Percentiles rank a stretch among this genome's conserved stretches.
Conservation (phyloP, 2,113 vertebrate species). For the human region GRCh38 chr14:66156501-66157000, state of each 20-base stretch:
- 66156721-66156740: neutral
- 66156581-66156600: neutral
- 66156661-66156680: neutral
- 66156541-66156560: neutral
- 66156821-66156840: neutral
- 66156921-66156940: neutral
- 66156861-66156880: slow-evolving; percentile 40
- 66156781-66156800: neutral
- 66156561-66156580: neutral
- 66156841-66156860: slow-evolving; percentile 16
- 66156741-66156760: neutral
- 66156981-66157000: neutral
- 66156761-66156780: neutral
- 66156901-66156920: slow-evolving; percentile 43
- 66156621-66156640: neutral
- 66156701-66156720: neutral
- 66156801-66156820: neutral
- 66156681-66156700: neutral
- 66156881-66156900: slow-evolving; percentile 51
- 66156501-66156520: neutral
- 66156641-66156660: neutral
- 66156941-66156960: neutral
- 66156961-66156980: neutral
- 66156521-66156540: slow-evolving; percentile 33
- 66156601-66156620: neutral